Conservation (phyloP, 2,113 vertebrate species). For the Phyllostomus discolor region DNA sequence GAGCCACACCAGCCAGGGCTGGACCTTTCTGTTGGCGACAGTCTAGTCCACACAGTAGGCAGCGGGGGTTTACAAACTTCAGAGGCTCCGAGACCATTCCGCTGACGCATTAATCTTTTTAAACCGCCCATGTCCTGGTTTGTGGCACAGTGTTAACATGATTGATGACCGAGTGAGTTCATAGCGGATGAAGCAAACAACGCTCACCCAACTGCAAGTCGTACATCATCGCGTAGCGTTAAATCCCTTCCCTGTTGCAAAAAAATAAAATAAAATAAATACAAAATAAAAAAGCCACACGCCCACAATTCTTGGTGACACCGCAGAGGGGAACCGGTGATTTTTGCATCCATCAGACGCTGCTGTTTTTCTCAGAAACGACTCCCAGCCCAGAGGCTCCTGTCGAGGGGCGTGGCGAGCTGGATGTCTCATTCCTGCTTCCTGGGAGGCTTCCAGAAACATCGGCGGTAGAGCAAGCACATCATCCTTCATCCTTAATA, state of each 20-base stretch:
- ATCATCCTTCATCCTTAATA: slow-evolving; percentile 40
- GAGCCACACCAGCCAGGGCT: background rate
- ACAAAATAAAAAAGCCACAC: slow-evolving; percentile 14
- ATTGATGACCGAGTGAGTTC: slow-evolving; percentile 53
- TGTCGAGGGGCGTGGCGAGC: background rate
- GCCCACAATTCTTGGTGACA: slow-evolving; percentile 45
- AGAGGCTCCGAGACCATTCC: background rate
- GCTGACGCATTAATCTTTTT: slow-evolving; percentile 33
- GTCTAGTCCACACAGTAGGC: background rate
- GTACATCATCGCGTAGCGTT: slow-evolving; percentile 26
- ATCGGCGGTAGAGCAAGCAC: background rate
- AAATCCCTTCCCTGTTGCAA: slow-evolving; percentile 15
- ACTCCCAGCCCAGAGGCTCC: background rate
- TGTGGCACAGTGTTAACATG: slow-evolving; percentile 39
- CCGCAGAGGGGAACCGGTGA: background rate
- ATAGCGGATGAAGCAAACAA: slow-evolving; percentile 1
- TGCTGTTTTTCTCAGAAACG: background rate
- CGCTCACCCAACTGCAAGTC: background rate
- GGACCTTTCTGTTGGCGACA: slow-evolving; percentile 20
- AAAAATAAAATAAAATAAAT: slow-evolving; percentile 37
- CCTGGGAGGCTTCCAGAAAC: slow-evolving; percentile 8
- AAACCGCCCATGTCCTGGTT: slow-evolving; percentile 30
- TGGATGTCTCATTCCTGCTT: slow-evolving; percentile 22
- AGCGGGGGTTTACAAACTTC: background rate
- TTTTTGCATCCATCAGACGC: slow-evolving; percentile 19